Evolutionary conservation across 2,113 vertebrate genomes (phyloP), one percentile per base, ranked within the genome.

Genomic region (Rousettus leschenaultii): DNA sequence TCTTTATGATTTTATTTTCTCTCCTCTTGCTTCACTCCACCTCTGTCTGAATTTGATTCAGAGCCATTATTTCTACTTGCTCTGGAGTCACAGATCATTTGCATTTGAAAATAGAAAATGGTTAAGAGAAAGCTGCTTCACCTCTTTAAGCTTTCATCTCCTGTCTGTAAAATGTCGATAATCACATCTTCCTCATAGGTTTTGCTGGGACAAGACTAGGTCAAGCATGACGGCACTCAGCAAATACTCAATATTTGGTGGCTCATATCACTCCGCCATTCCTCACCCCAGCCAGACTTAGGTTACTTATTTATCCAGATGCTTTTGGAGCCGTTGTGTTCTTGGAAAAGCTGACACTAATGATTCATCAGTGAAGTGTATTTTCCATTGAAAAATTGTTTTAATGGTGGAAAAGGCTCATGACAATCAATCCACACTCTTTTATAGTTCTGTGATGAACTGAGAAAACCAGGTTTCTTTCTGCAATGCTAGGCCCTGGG

Each of bases 31-130:
- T 59, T 86, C 30, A 38, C 40, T 21, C n/a, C 53, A 6, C 57
- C 77, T 82, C 89, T 86, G 74, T 38, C 78, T 59, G 86, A 87
- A 61, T 96, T 91, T 90, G 87, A 85, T 80, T 88, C 75, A 80
- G 80, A 89, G 80, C 70, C 77, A 77, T 48, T 38, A 28, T 80
- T 83, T 93, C 77, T 24, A 48, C 51, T 83, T 35, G 30, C 9
- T 45, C 2, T 35, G 2, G 26, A 73, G 28, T 82, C 57, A 10
- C 6, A 70, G 51, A 90, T 70, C 73, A 82, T 84, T 89, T 87
- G 63, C 75, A 87, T 86, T 84, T 86, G 92, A n/a, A 93, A 84
- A 91, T 59, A 78, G 22, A 73, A 48, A 82, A 66, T 65, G 30
- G 16, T 85, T 66, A 45, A 61, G 53, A 63, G 55, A 79, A 55